phyloP scores from a whole-genome alignment of 92 coral and sea anemone genomes.

The Palythoa heliodiscus region DNA sequence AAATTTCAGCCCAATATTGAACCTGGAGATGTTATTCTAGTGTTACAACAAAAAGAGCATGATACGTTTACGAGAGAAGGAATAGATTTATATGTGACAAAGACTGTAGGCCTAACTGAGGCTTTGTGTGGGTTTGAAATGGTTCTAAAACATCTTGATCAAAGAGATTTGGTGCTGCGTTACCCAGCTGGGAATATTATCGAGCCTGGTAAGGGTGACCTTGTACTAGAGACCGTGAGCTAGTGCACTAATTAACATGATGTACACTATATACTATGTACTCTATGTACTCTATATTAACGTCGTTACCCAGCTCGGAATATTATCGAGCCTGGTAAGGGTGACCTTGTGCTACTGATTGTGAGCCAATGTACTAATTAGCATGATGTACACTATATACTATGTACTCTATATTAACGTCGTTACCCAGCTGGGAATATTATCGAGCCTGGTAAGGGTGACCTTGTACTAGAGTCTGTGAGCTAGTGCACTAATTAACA shows the following conservation, averaged over 20 bases:
- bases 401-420: too few relatives aligned
- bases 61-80: slow-evolving; percentile 76
- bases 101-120: slow-evolving; percentile 80
- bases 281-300: too few relatives aligned
- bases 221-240: too few relatives aligned
- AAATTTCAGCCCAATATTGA: slow-evolving; percentile 84
- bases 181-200: slow-evolving; percentile 88
- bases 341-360: too few relatives aligned
- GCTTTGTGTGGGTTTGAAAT: slow-evolving; percentile 97
- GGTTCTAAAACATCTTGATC: slow-evolving; percentile 93
- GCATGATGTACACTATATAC: too few relatives aligned
- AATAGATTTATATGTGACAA: slow-evolving; percentile 76
- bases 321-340: slow-evolving; percentile 90
- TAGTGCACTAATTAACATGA: too few relatives aligned
- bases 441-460: slow-evolving; percentile 85
- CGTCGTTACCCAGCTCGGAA: slow-evolving; percentile 85
- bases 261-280: too few relatives aligned
- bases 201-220: slow-evolving; percentile 77
- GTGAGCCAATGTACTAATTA: too few relatives aligned
- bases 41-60: slow-evolving; percentile 92
- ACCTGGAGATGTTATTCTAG: slow-evolving; percentile 94
- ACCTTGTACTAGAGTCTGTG: background rate
- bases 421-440: slow-evolving; percentile 86
- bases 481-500: too few relatives aligned
- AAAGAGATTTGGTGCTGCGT: slow-evolving; percentile 77